Evolutionary conservation across 2,113 vertebrate genomes (phyloP).

Genomic region (Cephalopterus ornatus): DNA sequence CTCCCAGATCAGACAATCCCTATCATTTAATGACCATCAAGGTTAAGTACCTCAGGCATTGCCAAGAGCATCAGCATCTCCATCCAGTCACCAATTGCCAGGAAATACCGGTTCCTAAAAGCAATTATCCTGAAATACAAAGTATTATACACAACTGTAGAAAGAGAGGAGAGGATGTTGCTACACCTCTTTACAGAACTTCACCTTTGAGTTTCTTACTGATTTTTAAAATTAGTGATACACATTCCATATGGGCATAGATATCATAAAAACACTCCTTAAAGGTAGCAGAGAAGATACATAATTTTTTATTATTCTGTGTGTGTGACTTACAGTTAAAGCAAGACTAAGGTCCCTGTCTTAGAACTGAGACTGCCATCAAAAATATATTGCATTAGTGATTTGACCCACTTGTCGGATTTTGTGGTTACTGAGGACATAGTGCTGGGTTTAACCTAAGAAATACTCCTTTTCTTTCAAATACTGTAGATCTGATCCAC

Average conservation of each 20-base stretch:
- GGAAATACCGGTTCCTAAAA: background rate
- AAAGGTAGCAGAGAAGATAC: background rate
- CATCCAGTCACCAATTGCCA: background rate
- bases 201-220: background rate
- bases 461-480: background rate
- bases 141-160: background rate
- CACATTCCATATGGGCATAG: background rate
- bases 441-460: background rate
- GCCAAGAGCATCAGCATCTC: background rate
- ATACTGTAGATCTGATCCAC: background rate
- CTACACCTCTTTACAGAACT: background rate
- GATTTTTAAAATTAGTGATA: background rate
- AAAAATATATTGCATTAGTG: background rate
- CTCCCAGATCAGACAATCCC: background rate
- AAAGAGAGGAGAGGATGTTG: background rate
- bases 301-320: background rate
- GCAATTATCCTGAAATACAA: background rate
- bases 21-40: background rate
- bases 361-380: background rate
- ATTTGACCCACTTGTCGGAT: background rate
- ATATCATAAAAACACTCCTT: background rate
- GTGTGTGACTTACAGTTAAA: background rate
- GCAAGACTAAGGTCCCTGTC: background rate
- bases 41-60: background rate
- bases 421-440: background rate